These are phyloP conservation scores for Anolis apletophallus DNA, from an alignment of 2,797 vertebrate species.

Conservation along the genomic window DNA sequence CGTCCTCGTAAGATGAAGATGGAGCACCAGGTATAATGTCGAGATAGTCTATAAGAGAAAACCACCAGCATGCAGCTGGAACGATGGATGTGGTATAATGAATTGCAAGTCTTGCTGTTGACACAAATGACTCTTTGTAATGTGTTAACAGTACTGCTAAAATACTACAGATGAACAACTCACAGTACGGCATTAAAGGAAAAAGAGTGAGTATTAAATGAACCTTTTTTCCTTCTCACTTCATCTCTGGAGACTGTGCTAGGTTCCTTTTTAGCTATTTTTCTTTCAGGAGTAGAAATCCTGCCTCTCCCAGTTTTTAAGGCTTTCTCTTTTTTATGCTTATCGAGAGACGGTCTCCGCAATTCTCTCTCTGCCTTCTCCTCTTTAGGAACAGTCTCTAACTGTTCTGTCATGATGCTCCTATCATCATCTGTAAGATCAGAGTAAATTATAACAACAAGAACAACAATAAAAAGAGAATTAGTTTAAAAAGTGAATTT, in stretches of 20 bases:
- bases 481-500: conserved; percentile 74
- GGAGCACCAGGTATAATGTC: background rate
- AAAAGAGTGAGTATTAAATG: conserved; percentile 79
- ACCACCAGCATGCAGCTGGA: background rate
- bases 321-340: conserved; percentile 90
- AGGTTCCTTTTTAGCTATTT: conserved; percentile 92
- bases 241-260: conserved; percentile 93
- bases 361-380: conserved; percentile 84
- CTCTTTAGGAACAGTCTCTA: conserved; percentile 85
- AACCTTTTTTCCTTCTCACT: conserved; percentile 99
- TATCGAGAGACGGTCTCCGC: conserved; percentile 86
- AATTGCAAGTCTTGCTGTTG: conserved; percentile 47
- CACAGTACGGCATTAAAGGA: conserved; percentile 56
- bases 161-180: conserved; percentile 49
- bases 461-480: conserved; percentile 65
- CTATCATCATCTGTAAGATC: conserved; percentile 93
- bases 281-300: conserved; percentile 95
- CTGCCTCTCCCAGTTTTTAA: conserved; percentile 89
- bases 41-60: background rate
- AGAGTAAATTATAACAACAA: conserved; percentile 80
- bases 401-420: conserved; percentile 94
- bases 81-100: conserved; percentile 52
- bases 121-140: conserved; percentile 52
- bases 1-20: background rate
- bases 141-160: conserved; percentile 33